Percentiles rank a stretch among this genome's conserved stretches.
Conservation (phyloP, 1,140 invertebrate species). For the Papilio dardanus region DNA sequence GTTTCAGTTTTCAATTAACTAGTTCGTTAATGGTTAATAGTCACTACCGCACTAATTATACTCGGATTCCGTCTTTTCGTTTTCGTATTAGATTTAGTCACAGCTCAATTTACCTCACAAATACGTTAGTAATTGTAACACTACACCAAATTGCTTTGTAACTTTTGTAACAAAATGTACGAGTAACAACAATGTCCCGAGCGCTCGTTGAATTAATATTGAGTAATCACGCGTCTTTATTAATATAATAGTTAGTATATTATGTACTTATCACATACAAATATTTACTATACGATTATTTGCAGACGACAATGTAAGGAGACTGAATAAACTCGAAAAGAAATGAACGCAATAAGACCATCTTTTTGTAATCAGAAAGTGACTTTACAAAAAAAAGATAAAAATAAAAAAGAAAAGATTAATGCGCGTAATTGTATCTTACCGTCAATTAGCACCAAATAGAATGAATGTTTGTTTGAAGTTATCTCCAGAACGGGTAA, state of each 20-base stretch:
- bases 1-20: not conserved
- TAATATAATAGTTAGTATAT: not conserved
- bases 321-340: constrained; percentile 6
- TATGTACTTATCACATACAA: not conserved
- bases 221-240: not conserved
- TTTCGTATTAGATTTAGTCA: not conserved
- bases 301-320: not conserved
- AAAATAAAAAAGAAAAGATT: too few relatives aligned
- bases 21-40: not conserved
- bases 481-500: too few relatives aligned
- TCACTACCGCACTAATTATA: not conserved
- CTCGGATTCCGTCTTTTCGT: not conserved
- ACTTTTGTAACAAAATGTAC: not conserved
- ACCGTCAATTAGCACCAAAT: too few relatives aligned
- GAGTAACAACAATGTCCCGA: too few relatives aligned
- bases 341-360: not conserved
- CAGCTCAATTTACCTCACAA: not conserved
- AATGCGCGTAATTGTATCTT: too few relatives aligned
- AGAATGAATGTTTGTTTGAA: too few relatives aligned
- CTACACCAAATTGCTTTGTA: not conserved
- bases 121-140: not conserved
- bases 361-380: not conserved
- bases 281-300: constrained; percentile 3
- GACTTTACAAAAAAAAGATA: too few relatives aligned
- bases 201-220: not conserved